Evolutionary conservation across 2,888 invertebrate genomes (phyloP).

Genomic region (Scelioninae gen. 1): DNA sequence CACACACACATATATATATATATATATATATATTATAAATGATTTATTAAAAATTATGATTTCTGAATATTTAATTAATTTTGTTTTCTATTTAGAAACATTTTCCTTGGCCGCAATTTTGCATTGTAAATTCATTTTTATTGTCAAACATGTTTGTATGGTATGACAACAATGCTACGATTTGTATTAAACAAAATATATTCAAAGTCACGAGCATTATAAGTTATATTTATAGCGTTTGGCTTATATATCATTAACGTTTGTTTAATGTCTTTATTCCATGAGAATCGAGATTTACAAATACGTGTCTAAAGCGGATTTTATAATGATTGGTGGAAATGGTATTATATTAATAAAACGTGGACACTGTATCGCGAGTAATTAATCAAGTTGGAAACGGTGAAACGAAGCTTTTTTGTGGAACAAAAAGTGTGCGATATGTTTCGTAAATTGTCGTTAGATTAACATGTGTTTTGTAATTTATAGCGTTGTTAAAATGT

Average conservation of each 20-base stretch:
- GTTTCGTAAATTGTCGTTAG: constrained; percentile 21
- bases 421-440: background rate
- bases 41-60: no score
- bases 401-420: constrained; percentile 6
- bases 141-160: background rate
- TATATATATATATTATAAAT: no score
- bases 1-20: no score
- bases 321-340: constrained; percentile 31
- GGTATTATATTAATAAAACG: constrained; percentile 35
- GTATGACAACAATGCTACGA: background rate
- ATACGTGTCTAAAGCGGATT: constrained; percentile 37
- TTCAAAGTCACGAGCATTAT: background rate
- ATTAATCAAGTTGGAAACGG: constrained; percentile 35
- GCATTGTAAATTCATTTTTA: background rate
- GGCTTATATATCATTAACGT: constrained; percentile 20
- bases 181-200: background rate
- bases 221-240: constrained; percentile 35
- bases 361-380: constrained; percentile 1
- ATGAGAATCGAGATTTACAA: constrained; percentile 29
- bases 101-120: no score
- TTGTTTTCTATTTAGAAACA: no score
- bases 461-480: constrained; percentile 17
- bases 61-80: no score
- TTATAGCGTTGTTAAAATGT: constrained; percentile 23
- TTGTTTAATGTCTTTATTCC: constrained; percentile 48